Conservation (phyloP, 2,797 vertebrate species). For the Huso huso region DNA sequence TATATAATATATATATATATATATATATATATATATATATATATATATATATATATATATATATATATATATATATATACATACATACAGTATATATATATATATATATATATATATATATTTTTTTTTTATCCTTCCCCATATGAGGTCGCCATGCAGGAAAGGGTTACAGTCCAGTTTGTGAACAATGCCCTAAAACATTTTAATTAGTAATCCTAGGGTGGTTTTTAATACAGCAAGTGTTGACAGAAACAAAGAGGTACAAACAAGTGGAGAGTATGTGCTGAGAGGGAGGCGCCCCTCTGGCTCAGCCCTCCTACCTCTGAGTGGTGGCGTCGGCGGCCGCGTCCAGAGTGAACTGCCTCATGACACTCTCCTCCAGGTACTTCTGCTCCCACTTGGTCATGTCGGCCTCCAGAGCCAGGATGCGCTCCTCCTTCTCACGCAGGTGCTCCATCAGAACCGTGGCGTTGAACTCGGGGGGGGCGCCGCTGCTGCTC, state of each 20-base stretch:
- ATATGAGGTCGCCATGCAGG: no score
- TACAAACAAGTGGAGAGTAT: no score
- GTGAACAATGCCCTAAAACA: no score
- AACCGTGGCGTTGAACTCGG: slow-evolving; percentile 75
- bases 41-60: neutral
- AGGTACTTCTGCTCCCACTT: slow-evolving; percentile 98
- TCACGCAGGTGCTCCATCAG: slow-evolving; percentile 93
- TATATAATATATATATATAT: neutral
- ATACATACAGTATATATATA: neutral
- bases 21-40: neutral
- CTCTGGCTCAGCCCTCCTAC: slow-evolving; percentile 43
- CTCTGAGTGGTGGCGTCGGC: slow-evolving; percentile 91
- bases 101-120: neutral
- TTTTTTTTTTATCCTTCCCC: no score
- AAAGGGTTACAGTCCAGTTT: neutral
- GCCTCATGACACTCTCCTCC: slow-evolving; percentile 96
- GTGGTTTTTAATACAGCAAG: no score
- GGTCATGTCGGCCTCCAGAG: slow-evolving; percentile 96
- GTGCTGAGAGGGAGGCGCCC: slow-evolving; percentile 9
- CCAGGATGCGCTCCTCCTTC: slow-evolving; percentile 91
- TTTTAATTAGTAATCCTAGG: no score
- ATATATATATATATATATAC: neutral
- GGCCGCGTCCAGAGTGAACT: slow-evolving; percentile 91
- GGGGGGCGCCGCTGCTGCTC: slow-evolving; percentile 25
- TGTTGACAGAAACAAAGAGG: no score